Percentiles rank a stretch among this genome's conserved stretches.
phyloP scores from a whole-genome alignment of 2,888 invertebrate species.

The Machimus rusticus region DNA sequence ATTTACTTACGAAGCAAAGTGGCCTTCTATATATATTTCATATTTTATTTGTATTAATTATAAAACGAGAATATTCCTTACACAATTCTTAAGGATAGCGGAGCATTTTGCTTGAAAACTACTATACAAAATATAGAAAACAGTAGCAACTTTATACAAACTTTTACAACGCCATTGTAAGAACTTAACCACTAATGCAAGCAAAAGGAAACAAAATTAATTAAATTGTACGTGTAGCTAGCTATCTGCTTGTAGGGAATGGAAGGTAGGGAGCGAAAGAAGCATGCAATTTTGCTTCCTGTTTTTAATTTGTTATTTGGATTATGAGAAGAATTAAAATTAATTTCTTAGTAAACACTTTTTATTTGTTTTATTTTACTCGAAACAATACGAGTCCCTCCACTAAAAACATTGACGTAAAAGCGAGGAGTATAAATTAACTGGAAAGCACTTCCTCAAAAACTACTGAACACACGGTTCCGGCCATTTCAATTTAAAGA shows the following conservation, averaged over 20 bases:
- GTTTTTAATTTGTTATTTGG: conserved; percentile 34
- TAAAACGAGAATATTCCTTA: conserved; percentile 22
- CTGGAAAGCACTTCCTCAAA: neutral
- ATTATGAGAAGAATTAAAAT: conserved; percentile 28
- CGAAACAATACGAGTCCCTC: conserved; percentile 7
- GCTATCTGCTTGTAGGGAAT: neutral
- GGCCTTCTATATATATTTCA: conserved; percentile 34
- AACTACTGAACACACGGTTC: neutral
- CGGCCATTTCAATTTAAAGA: neutral
- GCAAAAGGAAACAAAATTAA: neutral
- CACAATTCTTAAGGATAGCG: neutral
- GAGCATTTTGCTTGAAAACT: neutral
- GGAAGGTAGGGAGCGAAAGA: neutral
- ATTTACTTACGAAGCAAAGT: conserved; percentile 39
- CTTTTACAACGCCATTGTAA: conserved; percentile 31
- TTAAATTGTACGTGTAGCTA: conserved; percentile 1
- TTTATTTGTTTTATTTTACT: conserved; percentile 26
- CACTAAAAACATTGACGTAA: neutral
- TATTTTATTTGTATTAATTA: conserved; percentile 10
- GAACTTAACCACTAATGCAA: neutral
- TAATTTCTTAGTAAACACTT: conserved; percentile 7
- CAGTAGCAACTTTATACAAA: conserved; percentile 10
- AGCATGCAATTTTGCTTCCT: neutral
- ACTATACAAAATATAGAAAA: neutral
- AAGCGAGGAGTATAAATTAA: too few species aligned